Conservation (phyloP, 2,888 invertebrate species). For the Ditylenchus weischeri region DNA sequence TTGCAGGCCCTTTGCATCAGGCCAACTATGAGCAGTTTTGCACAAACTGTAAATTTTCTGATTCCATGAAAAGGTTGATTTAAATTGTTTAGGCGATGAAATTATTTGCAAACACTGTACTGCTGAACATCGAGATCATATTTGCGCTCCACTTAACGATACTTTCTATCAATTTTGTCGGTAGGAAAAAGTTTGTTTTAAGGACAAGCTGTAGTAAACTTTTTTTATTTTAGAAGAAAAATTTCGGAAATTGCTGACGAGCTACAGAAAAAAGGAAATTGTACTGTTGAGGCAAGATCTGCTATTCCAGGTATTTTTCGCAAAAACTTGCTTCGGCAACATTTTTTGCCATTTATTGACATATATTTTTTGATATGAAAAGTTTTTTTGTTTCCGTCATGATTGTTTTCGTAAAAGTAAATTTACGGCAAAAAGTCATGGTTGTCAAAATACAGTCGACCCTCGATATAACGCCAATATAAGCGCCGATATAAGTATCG, state of each 20-base stretch:
- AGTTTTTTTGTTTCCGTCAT: no score
- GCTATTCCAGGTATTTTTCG: constrained; percentile 32
- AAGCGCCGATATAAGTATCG: no score
- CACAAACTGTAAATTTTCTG: constrained; percentile 6
- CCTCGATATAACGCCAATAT: no score
- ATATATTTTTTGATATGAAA: no score
- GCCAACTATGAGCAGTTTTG: constrained; percentile 22
- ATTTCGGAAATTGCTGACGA: constrained; percentile 32
- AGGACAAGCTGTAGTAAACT: no score
- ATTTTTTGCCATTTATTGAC: no score
- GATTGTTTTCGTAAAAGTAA: no score
- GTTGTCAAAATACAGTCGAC: no score
- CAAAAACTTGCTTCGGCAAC: no score
- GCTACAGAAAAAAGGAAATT: constrained; percentile 36
- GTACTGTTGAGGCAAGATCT: constrained; percentile 28
- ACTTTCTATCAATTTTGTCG: constrained; percentile 13
- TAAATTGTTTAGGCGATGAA: constrained; percentile 11
- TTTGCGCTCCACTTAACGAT: constrained; percentile 20
- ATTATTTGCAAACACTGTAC: constrained; percentile 23
- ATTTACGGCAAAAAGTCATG: no score
- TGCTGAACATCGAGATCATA: constrained; percentile 15
- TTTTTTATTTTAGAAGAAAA: constrained; percentile 16
- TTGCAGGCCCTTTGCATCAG: constrained; percentile 21
- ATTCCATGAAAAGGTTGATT: no score
- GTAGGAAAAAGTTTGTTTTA: no score